Evolutionary conservation across 2,888 invertebrate genomes (phyloP), one percentile per base, ranked within the genome.

Genomic region (Metopia argyrocephala): DNA sequence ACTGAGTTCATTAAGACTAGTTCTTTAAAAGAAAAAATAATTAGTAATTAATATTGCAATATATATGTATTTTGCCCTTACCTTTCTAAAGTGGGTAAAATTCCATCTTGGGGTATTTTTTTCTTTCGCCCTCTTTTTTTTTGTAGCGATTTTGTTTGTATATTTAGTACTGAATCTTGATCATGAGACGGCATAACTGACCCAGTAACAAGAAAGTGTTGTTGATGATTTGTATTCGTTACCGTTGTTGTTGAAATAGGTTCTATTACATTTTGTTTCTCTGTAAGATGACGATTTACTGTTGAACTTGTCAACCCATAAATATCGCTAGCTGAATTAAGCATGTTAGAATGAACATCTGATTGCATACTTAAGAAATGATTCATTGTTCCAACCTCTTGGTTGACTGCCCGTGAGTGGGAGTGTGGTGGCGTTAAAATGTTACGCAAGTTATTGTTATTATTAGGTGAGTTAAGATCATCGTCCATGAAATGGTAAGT

Each of bases 101-200:
- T 46, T 4, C 28, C 45, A 3, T 50, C 21, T 2, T 76, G 76
- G 2, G 82, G 52, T 75, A 94, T 91, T 90, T 97, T 97, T 92
- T 96, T 96, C 93, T 96, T 96, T 73, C 96, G 92, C 23, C 96
- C 96, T 18, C 96, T 91, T 90, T 96, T 96, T 91, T 96, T 96
- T 78, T 95, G 96, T 5, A 78, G 56, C 5, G 85, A 82, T 48
- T 84, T 85, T 3, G 81, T 46, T 38, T 70, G 57, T 52, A 76
- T 23, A 12, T 62, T 75, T 18, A 31, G 65, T 45, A 76, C 65
- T 0, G 50, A 38, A 45, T 57, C 28, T 20, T 50, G 65, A 21
- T 57, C 57, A 1, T 52, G 50, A 21, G n/a, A 28, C 3, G 18
- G 6, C 7, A 52, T 54, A 65, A 65, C 65, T 5, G 46, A 5